Conservation (phyloP, 2,797 vertebrate species). For the Dryobates pubescens region DNA sequence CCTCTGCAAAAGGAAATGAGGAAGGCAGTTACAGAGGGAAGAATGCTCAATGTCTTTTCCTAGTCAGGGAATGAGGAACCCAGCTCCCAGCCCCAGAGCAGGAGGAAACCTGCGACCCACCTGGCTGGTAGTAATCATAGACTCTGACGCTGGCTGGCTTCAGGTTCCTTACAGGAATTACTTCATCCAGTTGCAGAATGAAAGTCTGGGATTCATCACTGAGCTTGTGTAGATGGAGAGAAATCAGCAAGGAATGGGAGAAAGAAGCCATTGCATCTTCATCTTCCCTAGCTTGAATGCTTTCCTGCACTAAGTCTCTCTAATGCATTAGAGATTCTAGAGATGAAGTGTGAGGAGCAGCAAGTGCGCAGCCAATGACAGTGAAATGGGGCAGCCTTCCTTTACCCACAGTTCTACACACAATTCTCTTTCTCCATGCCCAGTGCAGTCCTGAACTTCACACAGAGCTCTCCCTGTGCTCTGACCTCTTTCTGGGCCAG, state of each 20-base stretch:
- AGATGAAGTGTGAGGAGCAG: not conserved
- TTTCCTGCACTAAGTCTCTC: not conserved
- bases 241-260: not conserved
- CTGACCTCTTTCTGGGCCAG: not conserved
- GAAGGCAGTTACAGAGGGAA: not conserved
- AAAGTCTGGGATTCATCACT: constrained; percentile 56
- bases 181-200: constrained; percentile 47
- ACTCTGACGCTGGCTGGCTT: constrained; percentile 48
- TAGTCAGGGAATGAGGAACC: not conserved
- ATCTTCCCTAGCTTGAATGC: not conserved
- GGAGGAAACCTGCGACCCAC: constrained; percentile 3
- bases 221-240: constrained; percentile 21
- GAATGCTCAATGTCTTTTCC: not conserved
- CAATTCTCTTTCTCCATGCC: not conserved
- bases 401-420: not conserved
- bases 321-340: not conserved
- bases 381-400: not conserved
- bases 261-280: not conserved
- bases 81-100: not conserved
- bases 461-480: not conserved
- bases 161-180: constrained; percentile 46
- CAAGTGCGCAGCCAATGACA: not conserved
- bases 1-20: constrained; percentile 45
- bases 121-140: constrained; percentile 68
- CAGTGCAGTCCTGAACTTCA: not conserved